Base-by-base conservation (phyloP, 2,888 invertebrate genomes). In the Anthrax anthrax region DNA sequence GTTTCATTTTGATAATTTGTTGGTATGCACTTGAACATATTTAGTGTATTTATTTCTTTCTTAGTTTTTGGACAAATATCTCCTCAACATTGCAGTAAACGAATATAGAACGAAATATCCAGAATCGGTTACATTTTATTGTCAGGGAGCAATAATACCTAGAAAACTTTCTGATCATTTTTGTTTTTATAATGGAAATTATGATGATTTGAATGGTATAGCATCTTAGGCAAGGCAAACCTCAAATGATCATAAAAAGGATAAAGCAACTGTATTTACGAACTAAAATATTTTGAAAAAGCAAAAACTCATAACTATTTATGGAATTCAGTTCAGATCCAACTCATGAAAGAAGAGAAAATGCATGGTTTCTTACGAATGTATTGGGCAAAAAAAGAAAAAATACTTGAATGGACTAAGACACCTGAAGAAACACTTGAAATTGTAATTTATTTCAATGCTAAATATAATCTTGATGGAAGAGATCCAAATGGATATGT, bases 331-430 rank as follows among this genome's bases (percentile, higher is more conserved):
- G 86, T 89, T 0, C 91, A 89, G 63, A 67, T 81, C 38, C 91
- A 94, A 58, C 65, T 92, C 55, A 73, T 80, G 1, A 72, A 70
- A 37, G 84, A 84, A 58, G 92, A 89, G n/a, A 92, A 92, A 70
- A 86, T 90, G 76, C 91, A 94, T 62, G 90, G 91, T 0, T 94
- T 88, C 60, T 70, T 94, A 52, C 72, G 91, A 38, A 92, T 94
- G 92, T 94, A 92, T 70, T 92, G 92, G 92, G 88, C 34, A 13
- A 34, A 34, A 34, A n/a, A n/a, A n/a, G n/a, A n/a, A n/a, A 14
- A 34, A 14, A 14, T 34, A 34, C 70, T 92, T 8, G 91, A 94
- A 61, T 94, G 92, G 92, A 84, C 86, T 0, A 67, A 73, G 19
- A 73, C 74, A 14, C 91, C 91, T 0, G 87, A 90, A 57, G 76